phyloP scores from a whole-genome alignment of 1,140 invertebrate genomes.

The Latrodectus geometricus region DNA sequence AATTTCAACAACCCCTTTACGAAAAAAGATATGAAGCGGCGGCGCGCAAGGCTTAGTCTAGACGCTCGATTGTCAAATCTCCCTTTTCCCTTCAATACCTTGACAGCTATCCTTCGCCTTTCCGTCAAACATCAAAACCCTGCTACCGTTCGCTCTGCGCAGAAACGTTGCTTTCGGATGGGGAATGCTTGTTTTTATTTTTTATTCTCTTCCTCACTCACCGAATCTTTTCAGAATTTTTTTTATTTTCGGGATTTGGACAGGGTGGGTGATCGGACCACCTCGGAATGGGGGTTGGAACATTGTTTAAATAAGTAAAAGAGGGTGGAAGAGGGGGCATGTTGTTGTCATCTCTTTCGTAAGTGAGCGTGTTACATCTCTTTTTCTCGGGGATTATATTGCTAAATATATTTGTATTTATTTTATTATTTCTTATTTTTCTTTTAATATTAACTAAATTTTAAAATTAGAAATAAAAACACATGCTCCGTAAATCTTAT shows the following conservation, averaged over 20 bases:
- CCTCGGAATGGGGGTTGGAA: not conserved
- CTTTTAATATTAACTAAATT: no score
- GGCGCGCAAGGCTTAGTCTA: constrained; percentile 27
- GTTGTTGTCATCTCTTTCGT: not conserved
- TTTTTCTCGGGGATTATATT: no score
- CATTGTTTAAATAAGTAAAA: constrained; percentile 31
- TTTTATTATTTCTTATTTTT: no score
- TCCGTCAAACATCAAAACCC: constrained; percentile 58
- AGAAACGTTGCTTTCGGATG: not conserved
- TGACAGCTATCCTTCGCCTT: constrained; percentile 58
- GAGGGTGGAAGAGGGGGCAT: not conserved
- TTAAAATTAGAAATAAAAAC: no score
- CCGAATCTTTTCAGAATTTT: not conserved
- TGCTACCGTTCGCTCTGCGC: constrained; percentile 26
- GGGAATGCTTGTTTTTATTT: constrained; percentile 1
- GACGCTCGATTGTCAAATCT: constrained; percentile 51
- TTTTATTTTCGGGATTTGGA: not conserved
- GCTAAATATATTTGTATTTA: no score
- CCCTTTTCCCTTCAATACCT: constrained; percentile 44
- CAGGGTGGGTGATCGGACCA: constrained; percentile 6
- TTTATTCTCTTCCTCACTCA: not conserved
- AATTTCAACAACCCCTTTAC: constrained; percentile 16
- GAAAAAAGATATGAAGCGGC: not conserved
- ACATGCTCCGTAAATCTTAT: no score
- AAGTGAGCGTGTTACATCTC: not conserved